Evolutionary conservation across 1,140 invertebrate species (phyloP).

Genomic region (Hylaeus volcanicus): DNA sequence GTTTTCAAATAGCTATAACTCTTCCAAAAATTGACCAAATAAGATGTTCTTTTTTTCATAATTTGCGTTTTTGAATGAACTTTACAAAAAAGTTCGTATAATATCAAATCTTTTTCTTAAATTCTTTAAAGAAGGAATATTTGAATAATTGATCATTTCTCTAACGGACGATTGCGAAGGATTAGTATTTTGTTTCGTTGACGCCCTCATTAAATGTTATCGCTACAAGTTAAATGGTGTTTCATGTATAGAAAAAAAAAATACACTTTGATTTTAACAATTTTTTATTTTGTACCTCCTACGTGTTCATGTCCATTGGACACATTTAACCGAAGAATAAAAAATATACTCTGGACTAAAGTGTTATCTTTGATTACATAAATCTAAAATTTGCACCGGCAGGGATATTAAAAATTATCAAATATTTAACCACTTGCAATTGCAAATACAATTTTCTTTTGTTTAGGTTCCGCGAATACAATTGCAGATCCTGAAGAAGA

Average conservation of each 20-base stretch:
- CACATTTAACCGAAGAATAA: conserved; percentile 30
- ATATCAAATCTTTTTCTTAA: background rate
- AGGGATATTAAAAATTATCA: background rate
- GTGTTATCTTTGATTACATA: conserved; percentile 12
- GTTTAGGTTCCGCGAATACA: background rate
- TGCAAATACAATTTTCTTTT: background rate
- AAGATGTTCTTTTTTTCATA: too few species aligned
- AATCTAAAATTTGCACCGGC: conserved; percentile 27
- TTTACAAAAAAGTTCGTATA: too few species aligned
- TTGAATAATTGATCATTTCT: background rate
- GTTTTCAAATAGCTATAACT: too few species aligned
- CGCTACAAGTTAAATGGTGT: conserved; percentile 14
- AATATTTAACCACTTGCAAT: background rate
- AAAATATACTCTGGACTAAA: conserved; percentile 20
- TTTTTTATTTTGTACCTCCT: conserved; percentile 10
- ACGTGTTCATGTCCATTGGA: conserved; percentile 25
- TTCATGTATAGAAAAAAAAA: conserved; percentile 14
- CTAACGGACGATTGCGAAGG: background rate
- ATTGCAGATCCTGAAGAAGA: background rate
- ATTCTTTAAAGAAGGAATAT: background rate
- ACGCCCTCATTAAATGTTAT: conserved; percentile 9
- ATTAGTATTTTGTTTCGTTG: conserved; percentile 18
- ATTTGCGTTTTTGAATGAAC: too few species aligned
- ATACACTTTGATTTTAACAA: conserved; percentile 26
- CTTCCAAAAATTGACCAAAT: too few species aligned